Base-by-base conservation (phyloP, 1,140 invertebrate species). In the Nephotettix cincticeps region DNA sequence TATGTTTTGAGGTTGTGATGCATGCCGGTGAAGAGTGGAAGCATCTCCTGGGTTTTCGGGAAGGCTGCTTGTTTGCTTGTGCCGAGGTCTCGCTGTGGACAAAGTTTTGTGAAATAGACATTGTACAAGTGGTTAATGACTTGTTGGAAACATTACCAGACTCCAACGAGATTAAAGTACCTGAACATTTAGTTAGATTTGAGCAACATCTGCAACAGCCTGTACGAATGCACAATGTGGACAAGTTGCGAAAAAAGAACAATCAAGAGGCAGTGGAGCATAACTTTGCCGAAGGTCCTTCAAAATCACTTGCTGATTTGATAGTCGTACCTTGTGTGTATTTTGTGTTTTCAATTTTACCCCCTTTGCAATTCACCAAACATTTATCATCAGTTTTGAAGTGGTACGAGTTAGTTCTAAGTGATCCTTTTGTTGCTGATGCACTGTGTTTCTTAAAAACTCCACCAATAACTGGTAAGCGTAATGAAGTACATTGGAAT, bases 11-110 rank as follows among this genome's bases (percentile, higher is more conserved):
- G 76, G 51, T 77, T 61, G 58, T 73, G 6, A 74, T 76, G 65
- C 25, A 27, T 25, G 32, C 54, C 25, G 64, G 61, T 23, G 71
- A 73, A 66, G 51, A 72, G 4, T 67, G 69, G 32, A 45, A 30
- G 32, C 58, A 70, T 43, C 58, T 78, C 11, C 79, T 95, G 19
- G 93, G 93, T 1, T 95, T 95, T 76, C 87, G 92, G 70, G 85
- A 86, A 58, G 86, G 88, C 54, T 95, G 93, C 78, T 82, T 96
- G 1, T 83, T 91, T 72, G 90, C 93, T 11, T 93, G 92, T 74
- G 90, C 91, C 17, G 93, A 96, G 83, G 85, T 89, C 0, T 96
- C 94, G 6, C 84, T 92, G 28, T 97, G 94, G 94, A 97, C 95
- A 0, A 92, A 91, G 76, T 95, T 95, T 78, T 97, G 95, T 84